Evolutionary conservation across 1,140 invertebrate genomes (phyloP).

Genomic region (Globodera rostochiensis): DNA sequence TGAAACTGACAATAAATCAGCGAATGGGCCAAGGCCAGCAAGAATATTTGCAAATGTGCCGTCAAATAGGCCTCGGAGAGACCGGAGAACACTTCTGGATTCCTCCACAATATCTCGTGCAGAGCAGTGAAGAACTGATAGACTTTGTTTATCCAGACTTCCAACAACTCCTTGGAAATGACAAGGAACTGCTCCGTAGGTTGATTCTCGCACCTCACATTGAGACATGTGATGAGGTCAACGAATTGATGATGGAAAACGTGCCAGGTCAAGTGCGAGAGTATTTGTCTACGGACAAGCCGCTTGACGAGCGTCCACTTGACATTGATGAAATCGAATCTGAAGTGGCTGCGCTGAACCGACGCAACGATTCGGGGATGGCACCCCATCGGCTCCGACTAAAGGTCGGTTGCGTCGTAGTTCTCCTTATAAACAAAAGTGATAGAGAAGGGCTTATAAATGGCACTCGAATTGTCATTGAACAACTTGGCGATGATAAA

Average conservation of each 20-base stretch:
- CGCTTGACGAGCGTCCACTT: conserved; percentile 4
- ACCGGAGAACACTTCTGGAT: no score
- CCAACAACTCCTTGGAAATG: neutral
- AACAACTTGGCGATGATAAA: neutral
- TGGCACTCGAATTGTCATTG: conserved; percentile 31
- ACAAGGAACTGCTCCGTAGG: neutral
- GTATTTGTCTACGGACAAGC: conserved; percentile 5
- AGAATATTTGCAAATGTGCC: no score
- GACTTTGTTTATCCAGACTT: conserved; percentile 6
- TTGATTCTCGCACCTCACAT: conserved; percentile 9
- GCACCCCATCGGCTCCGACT: conserved; percentile 21
- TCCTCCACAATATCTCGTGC: no score
- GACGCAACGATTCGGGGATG: neutral
- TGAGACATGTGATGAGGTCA: neutral
- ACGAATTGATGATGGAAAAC: neutral
- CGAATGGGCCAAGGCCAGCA: no score
- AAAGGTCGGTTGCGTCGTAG: conserved; percentile 18
- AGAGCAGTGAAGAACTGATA: no score
- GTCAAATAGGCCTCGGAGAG: no score
- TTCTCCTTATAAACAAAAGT: conserved; percentile 4
- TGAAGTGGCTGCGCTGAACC: neutral
- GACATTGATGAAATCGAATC: conserved; percentile 1
- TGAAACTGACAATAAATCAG: neutral
- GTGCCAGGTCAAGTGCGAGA: neutral
- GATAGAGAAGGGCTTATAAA: conserved; percentile 13